Base-by-base conservation (phyloP, 1,140 invertebrate species). In the Ptiloglossa arizonensis region DNA sequence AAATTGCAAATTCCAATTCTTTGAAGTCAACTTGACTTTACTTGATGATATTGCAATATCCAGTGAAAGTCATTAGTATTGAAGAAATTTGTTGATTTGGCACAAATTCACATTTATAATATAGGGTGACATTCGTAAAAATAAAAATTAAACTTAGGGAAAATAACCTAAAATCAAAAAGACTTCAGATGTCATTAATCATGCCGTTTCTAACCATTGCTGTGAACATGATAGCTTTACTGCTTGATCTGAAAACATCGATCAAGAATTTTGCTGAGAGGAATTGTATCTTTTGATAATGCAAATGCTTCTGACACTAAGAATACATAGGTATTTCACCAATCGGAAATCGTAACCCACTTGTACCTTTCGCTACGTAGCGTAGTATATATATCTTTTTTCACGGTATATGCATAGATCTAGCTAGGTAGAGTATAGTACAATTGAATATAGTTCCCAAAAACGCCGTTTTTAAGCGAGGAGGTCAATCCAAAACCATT, bases 121-220 rank as follows among this genome's bases (percentile, higher is more conserved):
- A 19, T 57, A 38, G n/a, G 11, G 15, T 17, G 41, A 59, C 64
- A 69, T 69, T 74, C 50, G 29, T 22, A n/a, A 5, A 46, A 41
- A 48, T 15, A 32, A 6, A 5, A 13, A 59, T 57, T 32, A 32
- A 66, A 67, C 44, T 48, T 6, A 59, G 15, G 8, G 2, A 0
- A 59, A 19, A 69, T 59, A 76, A 76, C 41, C 41, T 76, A 76
- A 76, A 68, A 54, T 24, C 8, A 19, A 9, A 6, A 11, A 32
- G 13, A 38, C 54, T 56, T 27, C 41, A 75, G 41, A 54, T 76
- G 73, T 69, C 73, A 76, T 67, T 32, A 44, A 59, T 44, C 41
- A 2, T 19, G 32, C 19, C 54, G 44, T 73, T 66, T 50, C 29
- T 24, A 71, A 19, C 35, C 24, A 9, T 41, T 6, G 24, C 59